A percentile compares a stretch with the other conserved stretches of the same genome.
phyloP scores from a whole-genome alignment of 1,140 invertebrate species.

The Globodera ellingtonae region DNA sequence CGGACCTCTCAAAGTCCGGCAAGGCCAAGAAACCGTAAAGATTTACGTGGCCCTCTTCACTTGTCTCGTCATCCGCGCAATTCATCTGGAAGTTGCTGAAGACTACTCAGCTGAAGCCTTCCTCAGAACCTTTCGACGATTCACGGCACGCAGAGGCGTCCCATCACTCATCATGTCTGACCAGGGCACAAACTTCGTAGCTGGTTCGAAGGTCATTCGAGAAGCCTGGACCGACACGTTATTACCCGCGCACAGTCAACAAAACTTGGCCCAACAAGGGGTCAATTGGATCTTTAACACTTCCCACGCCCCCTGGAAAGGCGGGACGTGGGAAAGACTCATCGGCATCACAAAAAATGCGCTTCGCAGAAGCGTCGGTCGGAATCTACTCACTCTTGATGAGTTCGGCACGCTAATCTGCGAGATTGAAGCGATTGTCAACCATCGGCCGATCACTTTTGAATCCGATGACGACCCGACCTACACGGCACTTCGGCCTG shows the following conservation, averaged over 20 bases:
- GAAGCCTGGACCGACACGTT: background rate
- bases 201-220: background rate
- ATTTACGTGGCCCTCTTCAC: constrained; percentile 6
- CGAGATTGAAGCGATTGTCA: constrained; percentile 8
- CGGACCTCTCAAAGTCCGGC: background rate
- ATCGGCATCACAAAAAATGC: background rate
- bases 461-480: background rate
- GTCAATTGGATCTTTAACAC: constrained; percentile 17
- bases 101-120: constrained; percentile 10
- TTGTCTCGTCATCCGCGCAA: constrained; percentile 13
- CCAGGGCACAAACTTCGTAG: constrained; percentile 23
- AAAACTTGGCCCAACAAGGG: background rate
- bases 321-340: background rate
- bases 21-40: background rate
- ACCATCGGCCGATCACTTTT: constrained; percentile 1
- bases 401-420: constrained; percentile 9
- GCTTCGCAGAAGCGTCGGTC: background rate
- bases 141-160: constrained; percentile 15
- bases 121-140: constrained; percentile 13
- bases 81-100: constrained; percentile 17
- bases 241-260: background rate
- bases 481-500: background rate
- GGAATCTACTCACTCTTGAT: background rate
- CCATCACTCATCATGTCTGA: constrained; percentile 19
- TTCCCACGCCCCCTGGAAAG: constrained; percentile 7